A percentile compares a stretch with the other conserved stretches of the same genome.
Conservation (phyloP, 2,888 invertebrate genomes). For the Tenthredo mesomela region DNA sequence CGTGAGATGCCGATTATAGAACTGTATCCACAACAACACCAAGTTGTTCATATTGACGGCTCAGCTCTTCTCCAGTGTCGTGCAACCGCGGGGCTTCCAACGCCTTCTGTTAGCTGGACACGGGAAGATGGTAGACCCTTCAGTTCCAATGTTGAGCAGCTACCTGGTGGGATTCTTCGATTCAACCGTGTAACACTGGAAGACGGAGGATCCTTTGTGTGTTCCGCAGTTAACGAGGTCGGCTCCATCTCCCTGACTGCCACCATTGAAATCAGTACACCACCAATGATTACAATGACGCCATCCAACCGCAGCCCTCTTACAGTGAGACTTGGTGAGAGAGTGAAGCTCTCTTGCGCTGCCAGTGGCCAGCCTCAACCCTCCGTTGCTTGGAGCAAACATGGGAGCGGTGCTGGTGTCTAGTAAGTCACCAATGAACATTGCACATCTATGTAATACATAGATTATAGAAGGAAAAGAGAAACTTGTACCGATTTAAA, state of each 20-base stretch:
- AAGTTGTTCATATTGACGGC: constrained; percentile 83
- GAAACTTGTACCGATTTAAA: background rate
- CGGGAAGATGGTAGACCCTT: constrained; percentile 85
- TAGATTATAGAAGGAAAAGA: background rate
- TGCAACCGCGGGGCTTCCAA: constrained; percentile 87
- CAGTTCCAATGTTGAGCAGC: constrained; percentile 83
- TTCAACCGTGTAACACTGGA: constrained; percentile 85
- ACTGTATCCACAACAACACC: constrained; percentile 86
- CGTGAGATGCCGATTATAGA: constrained; percentile 89
- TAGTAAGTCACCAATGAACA: constrained; percentile 53
- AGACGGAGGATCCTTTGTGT: constrained; percentile 94
- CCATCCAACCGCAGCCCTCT: constrained; percentile 81
- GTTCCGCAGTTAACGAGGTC: constrained; percentile 89
- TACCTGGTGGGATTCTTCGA: constrained; percentile 83
- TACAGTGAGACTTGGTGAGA: constrained; percentile 83
- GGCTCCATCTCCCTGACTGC: constrained; percentile 86
- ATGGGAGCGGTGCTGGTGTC: constrained; percentile 68
- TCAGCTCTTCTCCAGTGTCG: constrained; percentile 89
- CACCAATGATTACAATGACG: constrained; percentile 83
- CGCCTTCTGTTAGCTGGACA: constrained; percentile 89
- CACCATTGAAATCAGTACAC: constrained; percentile 84
- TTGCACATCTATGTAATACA: background rate
- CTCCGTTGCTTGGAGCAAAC: constrained; percentile 83
- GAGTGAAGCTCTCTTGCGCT: constrained; percentile 86
- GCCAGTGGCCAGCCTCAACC: constrained; percentile 91